Conservation (phyloP, 2,797 vertebrate species). For the Sitta carolinensis region DNA sequence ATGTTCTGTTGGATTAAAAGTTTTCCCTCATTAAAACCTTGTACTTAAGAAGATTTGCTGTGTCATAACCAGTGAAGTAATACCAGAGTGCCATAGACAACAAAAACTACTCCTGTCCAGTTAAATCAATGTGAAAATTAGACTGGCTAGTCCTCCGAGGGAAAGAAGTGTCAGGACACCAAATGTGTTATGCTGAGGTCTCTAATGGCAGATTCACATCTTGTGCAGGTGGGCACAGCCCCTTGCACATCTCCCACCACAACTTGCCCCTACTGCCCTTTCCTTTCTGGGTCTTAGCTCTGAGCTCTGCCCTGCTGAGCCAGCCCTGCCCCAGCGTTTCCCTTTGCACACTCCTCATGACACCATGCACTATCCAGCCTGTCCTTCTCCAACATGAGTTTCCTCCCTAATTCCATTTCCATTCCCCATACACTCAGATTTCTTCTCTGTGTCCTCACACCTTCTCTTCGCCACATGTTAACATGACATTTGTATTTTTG, state of each 20-base stretch:
- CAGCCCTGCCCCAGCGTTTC: rapidly evolving
- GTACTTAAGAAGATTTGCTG: not conserved
- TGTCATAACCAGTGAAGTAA: not conserved
- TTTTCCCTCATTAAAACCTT: not conserved
- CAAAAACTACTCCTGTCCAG: not conserved
- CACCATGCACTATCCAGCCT: not conserved
- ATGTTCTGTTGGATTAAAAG: not conserved
- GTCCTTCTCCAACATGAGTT: not conserved
- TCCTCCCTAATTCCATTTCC: not conserved
- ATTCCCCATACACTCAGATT: not conserved
- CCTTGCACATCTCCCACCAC: too few species aligned
- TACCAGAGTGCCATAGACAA: not conserved
- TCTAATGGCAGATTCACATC: not conserved
- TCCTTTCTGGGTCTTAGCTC: not conserved
- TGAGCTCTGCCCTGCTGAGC: not conserved
- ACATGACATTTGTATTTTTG: not conserved
- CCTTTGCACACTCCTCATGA: rapidly evolving
- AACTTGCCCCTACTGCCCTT: rapidly evolving
- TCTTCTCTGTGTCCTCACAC: not conserved
- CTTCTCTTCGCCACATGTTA: not conserved
- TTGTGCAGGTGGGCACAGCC: not conserved
- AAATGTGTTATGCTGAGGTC: not conserved
- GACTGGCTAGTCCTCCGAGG: not conserved
- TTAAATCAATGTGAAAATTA: not conserved
- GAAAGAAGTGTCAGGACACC: not conserved